These are phyloP conservation scores for Melinaea menophilus DNA, from an alignment of 2,888 invertebrate species.

Conservation along the genomic window DNA sequence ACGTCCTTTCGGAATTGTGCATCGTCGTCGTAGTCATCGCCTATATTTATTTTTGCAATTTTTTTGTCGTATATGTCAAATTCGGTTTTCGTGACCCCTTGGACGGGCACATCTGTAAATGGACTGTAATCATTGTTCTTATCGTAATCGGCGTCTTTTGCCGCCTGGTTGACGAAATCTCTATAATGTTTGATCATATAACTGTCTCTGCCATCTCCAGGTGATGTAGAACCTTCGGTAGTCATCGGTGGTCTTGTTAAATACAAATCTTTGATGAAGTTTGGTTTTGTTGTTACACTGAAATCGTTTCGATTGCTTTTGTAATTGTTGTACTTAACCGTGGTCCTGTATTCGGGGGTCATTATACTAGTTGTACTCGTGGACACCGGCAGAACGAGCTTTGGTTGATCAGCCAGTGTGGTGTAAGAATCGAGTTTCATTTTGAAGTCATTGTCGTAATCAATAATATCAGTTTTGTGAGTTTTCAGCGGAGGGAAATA, in stretches of 20 bases:
- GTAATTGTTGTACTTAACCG: constrained; percentile 2
- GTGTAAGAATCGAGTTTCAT: constrained; percentile 47
- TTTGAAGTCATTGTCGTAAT: constrained; percentile 47
- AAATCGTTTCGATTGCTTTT: constrained; percentile 4
- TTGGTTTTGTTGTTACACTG: constrained; percentile 14
- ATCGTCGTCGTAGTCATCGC: constrained; percentile 57
- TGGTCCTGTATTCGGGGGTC: constrained; percentile 9
- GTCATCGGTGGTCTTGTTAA: constrained; percentile 38
- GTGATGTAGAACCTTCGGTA: constrained; percentile 31
- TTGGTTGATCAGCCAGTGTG: constrained; percentile 36
- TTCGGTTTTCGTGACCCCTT: constrained; percentile 41
- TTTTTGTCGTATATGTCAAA: constrained; percentile 25
- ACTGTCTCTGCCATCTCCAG: constrained; percentile 45
- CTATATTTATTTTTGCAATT: constrained; percentile 31
- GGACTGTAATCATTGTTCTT: constrained; percentile 39
- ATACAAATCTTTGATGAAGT: constrained; percentile 34
- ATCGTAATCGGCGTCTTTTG: constrained; percentile 48
- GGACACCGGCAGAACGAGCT: constrained; percentile 26
- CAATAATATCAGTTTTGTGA: constrained; percentile 44
- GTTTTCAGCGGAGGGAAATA: constrained; percentile 60
- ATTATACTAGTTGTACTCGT: constrained; percentile 6
- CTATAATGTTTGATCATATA: constrained; percentile 61
- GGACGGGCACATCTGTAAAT: constrained; percentile 40
- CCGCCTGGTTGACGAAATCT: constrained; percentile 54
- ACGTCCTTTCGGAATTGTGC: constrained; percentile 54